Evolutionary conservation across 2,113 vertebrate genomes (phyloP).

Genomic region (Gymnobelideus leadbeateri): DNA sequence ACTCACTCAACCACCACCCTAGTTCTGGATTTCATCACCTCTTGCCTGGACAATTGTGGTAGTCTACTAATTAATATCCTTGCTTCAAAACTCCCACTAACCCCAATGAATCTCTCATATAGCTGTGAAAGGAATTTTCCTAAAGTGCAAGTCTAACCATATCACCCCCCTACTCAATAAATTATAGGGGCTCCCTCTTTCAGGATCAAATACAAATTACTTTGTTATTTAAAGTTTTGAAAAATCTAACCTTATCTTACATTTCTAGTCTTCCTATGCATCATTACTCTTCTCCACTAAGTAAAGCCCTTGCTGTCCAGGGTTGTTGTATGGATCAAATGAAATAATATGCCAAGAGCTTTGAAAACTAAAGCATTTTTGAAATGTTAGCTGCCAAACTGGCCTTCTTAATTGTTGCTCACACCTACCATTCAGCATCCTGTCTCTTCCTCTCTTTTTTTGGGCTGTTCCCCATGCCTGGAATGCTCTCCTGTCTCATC

Average conservation of each 20-base stretch:
- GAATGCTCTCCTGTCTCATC: neutral
- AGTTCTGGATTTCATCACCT: neutral
- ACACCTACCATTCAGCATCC: neutral
- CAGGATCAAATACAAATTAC: neutral
- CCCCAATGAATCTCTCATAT: neutral
- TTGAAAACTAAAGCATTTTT: neutral
- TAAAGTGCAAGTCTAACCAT: neutral
- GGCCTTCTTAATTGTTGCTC: neutral
- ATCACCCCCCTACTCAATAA: neutral
- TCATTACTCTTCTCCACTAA: neutral
- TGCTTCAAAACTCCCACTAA: neutral
- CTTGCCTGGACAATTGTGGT: neutral
- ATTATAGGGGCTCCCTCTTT: neutral
- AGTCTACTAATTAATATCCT: neutral
- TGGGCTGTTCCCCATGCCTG: neutral
- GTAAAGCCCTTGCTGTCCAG: too few species aligned
- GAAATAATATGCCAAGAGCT: neutral
- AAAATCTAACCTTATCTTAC: neutral
- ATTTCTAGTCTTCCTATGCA: neutral
- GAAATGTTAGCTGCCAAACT: neutral
- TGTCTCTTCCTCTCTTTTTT: neutral
- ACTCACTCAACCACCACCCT: neutral
- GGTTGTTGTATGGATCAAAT: neutral
- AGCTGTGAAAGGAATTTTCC: neutral
- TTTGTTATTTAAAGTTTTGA: neutral